Evolutionary conservation across 1,140 invertebrate genomes (phyloP), one percentile per base, ranked within the genome.

Genomic region (Dufourea novaeangliae): DNA sequence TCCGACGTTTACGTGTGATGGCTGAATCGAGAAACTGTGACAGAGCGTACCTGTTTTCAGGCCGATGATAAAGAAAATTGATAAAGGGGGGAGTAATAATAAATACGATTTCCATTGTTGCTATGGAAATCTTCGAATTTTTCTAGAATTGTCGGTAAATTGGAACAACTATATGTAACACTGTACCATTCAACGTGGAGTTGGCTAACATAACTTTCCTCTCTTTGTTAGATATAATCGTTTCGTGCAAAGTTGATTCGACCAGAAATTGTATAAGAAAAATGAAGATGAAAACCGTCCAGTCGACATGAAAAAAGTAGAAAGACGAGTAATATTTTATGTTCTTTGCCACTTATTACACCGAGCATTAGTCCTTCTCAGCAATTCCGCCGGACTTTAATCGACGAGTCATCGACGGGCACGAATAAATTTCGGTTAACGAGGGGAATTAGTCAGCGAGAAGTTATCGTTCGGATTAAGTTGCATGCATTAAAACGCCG

Each of bases 381-480:
- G 41, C 41, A 44, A 44, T 44, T 44, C 12, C 41, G 41, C 41
- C 11, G 41, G 41, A 14, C 41, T n/a, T n/a, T n/a, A 14, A 14
- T 14, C 41, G 41, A 14, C 17, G 2, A 4, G 34, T 8, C 46
- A n/a, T 7, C 46, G 20, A 20, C 41, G 17, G 7, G n/a, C 11
- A 29, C 27, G 7, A 22, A 57, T 67, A 56, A 56, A 74, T 67
- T 39, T 66, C 50, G 46, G 37, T 34, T 22, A 56, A 63, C 41
- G 22, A 27, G 12, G 39, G n/a, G 29, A 44, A 71, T 71, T 71
- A 71, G 56, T 20, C 12, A 11, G 17, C 20, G 34, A 39, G 14
- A 34, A 62, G 10, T 62, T 62, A 62, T 41, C 12, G 20, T 1
- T 1, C 5, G 62, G 72, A 74, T 74, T 32, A 74, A 74, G 62